A percentile compares a stretch with the other conserved stretches of the same genome.
Conservation (phyloP, 2,888 invertebrate genomes). For the Luperina nickerlii region DNA sequence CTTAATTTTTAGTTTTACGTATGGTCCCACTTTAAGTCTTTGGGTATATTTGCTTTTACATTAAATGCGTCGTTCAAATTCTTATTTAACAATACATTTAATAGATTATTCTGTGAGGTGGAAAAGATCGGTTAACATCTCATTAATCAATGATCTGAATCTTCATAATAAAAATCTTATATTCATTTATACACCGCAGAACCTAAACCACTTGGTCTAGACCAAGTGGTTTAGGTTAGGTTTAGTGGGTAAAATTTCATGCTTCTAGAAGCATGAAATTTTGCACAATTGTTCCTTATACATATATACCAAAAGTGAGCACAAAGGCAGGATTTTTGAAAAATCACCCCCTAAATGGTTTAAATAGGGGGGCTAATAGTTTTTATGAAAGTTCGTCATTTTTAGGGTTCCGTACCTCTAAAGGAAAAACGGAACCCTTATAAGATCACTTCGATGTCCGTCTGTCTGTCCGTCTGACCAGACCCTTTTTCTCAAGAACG, state of each 20-base stretch:
- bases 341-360: neutral
- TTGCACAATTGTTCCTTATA: neutral
- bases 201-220: neutral
- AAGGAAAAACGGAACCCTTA: too few species aligned
- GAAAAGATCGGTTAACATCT: neutral
- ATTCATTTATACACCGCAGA: neutral
- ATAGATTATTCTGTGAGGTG: neutral
- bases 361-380: neutral
- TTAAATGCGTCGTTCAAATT: neutral
- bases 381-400: neutral
- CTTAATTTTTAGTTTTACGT: conserved; percentile 13
- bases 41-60: neutral
- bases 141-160: neutral
- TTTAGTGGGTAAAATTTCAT: too few species aligned
- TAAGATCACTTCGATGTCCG: too few species aligned
- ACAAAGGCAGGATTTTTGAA: neutral
- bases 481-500: too few species aligned
- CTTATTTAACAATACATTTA: neutral
- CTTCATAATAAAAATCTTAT: neutral
- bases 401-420: too few species aligned
- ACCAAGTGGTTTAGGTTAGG: too few species aligned
- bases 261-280: neutral
- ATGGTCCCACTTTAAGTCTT: conserved; percentile 4
- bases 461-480: too few species aligned
- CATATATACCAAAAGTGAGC: neutral